phyloP scores from a whole-genome alignment of 2,888 invertebrate genomes.

The Latheticus oryzae region DNA sequence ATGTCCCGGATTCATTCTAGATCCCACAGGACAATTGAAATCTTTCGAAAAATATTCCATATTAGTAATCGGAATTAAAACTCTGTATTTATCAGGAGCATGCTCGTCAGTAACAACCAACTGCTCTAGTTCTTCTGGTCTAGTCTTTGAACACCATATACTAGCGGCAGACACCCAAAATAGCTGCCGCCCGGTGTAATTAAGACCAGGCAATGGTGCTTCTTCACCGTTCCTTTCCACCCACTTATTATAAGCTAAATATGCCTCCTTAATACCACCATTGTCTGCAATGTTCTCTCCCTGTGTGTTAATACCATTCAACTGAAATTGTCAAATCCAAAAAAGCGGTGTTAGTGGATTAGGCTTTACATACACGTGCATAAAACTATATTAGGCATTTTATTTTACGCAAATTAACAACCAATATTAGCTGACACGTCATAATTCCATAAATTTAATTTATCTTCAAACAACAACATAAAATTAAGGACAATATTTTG shows the following conservation, averaged over 20 bases:
- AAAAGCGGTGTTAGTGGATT: constrained; percentile 42
- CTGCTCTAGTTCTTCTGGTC: constrained; percentile 61
- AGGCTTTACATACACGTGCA: constrained; percentile 27
- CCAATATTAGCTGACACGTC: too few relatives aligned
- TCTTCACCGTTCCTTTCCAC: constrained; percentile 60
- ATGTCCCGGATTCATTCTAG: constrained; percentile 72
- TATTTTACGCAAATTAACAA: too few relatives aligned
- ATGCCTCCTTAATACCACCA: constrained; percentile 93
- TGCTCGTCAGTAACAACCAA: constrained; percentile 63
- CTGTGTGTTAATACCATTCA: constrained; percentile 92
- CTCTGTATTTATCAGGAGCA: constrained; percentile 69
- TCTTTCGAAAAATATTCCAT: constrained; percentile 72
- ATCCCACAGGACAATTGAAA: constrained; percentile 70
- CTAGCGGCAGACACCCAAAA: constrained; percentile 73
- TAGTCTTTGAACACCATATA: constrained; percentile 70
- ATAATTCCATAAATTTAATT: too few relatives aligned
- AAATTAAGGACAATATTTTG: too few relatives aligned
- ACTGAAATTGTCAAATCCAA: constrained; percentile 66
- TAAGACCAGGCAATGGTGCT: constrained; percentile 58
- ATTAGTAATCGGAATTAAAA: constrained; percentile 71
- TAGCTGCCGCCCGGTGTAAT: constrained; percentile 65
- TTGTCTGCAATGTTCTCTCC: constrained; percentile 97
- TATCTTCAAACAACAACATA: too few relatives aligned
- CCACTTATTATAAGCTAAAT: constrained; percentile 62
- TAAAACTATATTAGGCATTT: constrained; percentile 7